Percentiles rank a stretch among this genome's conserved stretches.
Evolutionary conservation across 2,113 vertebrate species (phyloP).

Genomic region (Phyllostomus discolor): DNA sequence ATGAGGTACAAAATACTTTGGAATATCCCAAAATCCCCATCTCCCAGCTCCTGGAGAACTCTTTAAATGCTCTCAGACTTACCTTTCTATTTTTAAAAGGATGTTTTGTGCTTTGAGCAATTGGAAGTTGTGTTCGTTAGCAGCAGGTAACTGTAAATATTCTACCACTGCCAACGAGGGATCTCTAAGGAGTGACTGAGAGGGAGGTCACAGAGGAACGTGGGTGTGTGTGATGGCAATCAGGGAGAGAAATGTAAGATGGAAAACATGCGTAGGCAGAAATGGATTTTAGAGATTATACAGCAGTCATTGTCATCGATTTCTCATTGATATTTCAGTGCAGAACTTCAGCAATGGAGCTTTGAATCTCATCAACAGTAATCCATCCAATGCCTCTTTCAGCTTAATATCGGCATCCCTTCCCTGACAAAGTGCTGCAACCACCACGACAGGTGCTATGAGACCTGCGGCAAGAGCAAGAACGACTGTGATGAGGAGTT

Average conservation of each 20-base stretch:
- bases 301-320: not conserved
- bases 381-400: not conserved
- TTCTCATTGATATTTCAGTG: not conserved
- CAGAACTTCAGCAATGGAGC: not conserved
- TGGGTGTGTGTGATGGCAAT: not conserved
- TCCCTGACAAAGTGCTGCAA: constrained; percentile 98
- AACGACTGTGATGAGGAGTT: constrained; percentile 94
- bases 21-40: not conserved
- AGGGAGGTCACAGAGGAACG: rapidly evolving
- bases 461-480: constrained; percentile 91
- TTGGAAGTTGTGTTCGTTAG: not conserved
- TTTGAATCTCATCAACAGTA: not conserved
- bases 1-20: not conserved
- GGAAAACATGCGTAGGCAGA: not conserved
- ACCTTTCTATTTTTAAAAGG: constrained; percentile 1
- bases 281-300: not conserved
- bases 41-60: not conserved
- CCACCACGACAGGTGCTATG: constrained; percentile 95
- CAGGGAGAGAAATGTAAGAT: not conserved
- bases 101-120: not conserved
- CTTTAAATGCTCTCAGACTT: not conserved
- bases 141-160: not conserved
- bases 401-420: constrained; percentile 98
- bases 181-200: not conserved
- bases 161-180: not conserved